phyloP scores from a whole-genome alignment of 2,113 vertebrate species.

The Sisor rabdophorus region DNA sequence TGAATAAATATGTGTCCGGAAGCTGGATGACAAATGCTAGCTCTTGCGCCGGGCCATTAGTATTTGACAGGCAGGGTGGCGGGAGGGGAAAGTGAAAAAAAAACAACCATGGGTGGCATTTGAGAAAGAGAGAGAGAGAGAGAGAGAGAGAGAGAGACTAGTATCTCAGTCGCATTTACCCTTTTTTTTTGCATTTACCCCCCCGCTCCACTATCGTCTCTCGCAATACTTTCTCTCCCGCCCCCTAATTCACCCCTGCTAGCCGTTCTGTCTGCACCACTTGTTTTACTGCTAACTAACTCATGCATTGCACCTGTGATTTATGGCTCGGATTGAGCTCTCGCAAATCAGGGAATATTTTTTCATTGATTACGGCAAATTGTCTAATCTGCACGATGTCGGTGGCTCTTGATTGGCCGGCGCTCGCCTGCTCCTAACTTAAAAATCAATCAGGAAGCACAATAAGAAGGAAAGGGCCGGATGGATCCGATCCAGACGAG shows the following conservation, averaged over 20 bases:
- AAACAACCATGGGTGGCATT: slow-evolving; percentile 12
- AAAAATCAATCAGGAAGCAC: slow-evolving; percentile 98
- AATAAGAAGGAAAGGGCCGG: slow-evolving; percentile 79
- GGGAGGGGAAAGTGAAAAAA: slow-evolving; percentile 60
- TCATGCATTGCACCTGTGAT: slow-evolving; percentile 86
- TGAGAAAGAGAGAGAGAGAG: slow-evolving; percentile 64
- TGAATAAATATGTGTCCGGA: slow-evolving; percentile 71
- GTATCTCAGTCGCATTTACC: slow-evolving; percentile 86
- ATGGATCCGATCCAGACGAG: slow-evolving; percentile 84
- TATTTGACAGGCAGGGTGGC: slow-evolving; percentile 67
- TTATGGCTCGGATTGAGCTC: slow-evolving; percentile 84
- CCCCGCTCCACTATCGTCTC: neutral
- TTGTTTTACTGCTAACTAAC: slow-evolving; percentile 97
- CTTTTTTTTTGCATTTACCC: slow-evolving; percentile 54
- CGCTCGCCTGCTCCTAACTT: slow-evolving; percentile 98
- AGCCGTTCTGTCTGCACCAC: slow-evolving; percentile 81
- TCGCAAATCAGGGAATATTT: slow-evolving; percentile 99
- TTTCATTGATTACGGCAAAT: slow-evolving; percentile 98
- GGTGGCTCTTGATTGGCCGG: slow-evolving; percentile 93
- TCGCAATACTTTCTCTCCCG: slow-evolving; percentile 72
- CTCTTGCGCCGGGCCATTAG: slow-evolving; percentile 70
- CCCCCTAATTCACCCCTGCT: slow-evolving; percentile 93
- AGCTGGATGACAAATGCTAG: slow-evolving; percentile 70
- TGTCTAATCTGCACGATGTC: slow-evolving; percentile 97
- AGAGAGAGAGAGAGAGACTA: slow-evolving; percentile 62